These are phyloP conservation scores for Formica exsecta DNA, from an alignment of 1,140 invertebrate genomes.

Conservation along the genomic window DNA sequence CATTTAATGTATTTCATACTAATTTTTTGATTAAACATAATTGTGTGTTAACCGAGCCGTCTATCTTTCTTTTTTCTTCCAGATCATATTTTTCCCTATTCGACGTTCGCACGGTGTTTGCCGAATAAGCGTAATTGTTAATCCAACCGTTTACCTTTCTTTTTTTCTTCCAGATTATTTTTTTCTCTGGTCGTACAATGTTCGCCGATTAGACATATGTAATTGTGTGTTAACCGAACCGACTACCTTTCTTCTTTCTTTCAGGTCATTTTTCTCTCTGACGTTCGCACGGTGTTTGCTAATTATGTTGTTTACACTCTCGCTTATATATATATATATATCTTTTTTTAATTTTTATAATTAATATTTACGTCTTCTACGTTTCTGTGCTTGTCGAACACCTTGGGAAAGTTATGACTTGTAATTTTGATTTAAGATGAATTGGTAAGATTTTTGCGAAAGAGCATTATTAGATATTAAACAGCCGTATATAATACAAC, in stretches of 20 bases:
- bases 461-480: constrained; percentile 5
- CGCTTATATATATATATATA: not conserved
- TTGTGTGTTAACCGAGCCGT: constrained; percentile 84
- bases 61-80: constrained; percentile 79
- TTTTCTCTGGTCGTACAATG: constrained; percentile 48
- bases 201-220: constrained; percentile 9
- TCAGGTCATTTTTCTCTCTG: not conserved
- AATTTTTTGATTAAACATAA: constrained; percentile 87
- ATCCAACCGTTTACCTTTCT: too few species aligned
- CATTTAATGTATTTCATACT: constrained; percentile 87
- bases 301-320: not conserved
- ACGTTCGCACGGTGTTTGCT: constrained; percentile 1
- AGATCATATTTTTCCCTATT: constrained; percentile 71
- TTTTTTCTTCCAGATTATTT: not conserved
- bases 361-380: not conserved
- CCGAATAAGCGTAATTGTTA: not conserved
- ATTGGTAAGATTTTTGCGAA: constrained; percentile 5
- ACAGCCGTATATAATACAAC: not conserved
- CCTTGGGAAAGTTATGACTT: constrained; percentile 28
- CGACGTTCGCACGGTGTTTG: constrained; percentile 48
- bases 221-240: too few species aligned
- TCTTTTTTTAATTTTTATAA: not conserved
- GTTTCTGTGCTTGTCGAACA: constrained; percentile 34
- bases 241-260: not conserved
- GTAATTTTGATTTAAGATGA: not conserved